Evolutionary conservation across 37 sponge, comb jelly and placozoan species (phyloP).

Genomic region (Cladorhizidae sp.): DNA sequence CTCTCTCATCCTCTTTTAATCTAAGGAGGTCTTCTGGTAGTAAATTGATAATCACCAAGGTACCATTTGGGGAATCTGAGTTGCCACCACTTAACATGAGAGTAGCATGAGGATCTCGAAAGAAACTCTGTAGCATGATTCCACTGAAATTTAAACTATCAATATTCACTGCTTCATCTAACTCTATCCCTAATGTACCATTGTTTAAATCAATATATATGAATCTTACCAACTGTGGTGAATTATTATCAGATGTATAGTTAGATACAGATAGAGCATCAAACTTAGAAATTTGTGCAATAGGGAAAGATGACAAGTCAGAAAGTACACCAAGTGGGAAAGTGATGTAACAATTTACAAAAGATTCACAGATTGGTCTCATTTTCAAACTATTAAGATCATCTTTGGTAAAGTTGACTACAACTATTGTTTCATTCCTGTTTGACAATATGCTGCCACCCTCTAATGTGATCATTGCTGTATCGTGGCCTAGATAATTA

Average conservation of each 20-base stretch:
- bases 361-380: constrained; percentile 42
- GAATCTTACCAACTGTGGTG: constrained; percentile 53
- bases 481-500: constrained; percentile 19
- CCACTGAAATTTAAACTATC: constrained; percentile 64
- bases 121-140: constrained; percentile 82
- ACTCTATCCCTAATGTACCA: constrained; percentile 66
- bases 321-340: constrained; percentile 31
- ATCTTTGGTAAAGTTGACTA: constrained; percentile 57
- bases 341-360: constrained; percentile 54
- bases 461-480: constrained; percentile 25
- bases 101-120: constrained; percentile 57
- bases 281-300: constrained; percentile 27
- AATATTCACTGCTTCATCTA: constrained; percentile 77
- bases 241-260: constrained; percentile 62
- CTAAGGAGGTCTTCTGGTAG: constrained; percentile 40
- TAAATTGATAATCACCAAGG: constrained; percentile 38
- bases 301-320: constrained; percentile 40
- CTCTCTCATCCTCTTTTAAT: constrained; percentile 67
- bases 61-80: constrained; percentile 67
- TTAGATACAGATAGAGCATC: constrained; percentile 46
- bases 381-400: constrained; percentile 58
- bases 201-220: constrained; percentile 69
- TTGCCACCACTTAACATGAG: constrained; percentile 65
- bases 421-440: constrained; percentile 41
- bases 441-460: constrained; percentile 24